Conservation (phyloP, 2,113 vertebrate genomes). For the Cathartes aura region DNA sequence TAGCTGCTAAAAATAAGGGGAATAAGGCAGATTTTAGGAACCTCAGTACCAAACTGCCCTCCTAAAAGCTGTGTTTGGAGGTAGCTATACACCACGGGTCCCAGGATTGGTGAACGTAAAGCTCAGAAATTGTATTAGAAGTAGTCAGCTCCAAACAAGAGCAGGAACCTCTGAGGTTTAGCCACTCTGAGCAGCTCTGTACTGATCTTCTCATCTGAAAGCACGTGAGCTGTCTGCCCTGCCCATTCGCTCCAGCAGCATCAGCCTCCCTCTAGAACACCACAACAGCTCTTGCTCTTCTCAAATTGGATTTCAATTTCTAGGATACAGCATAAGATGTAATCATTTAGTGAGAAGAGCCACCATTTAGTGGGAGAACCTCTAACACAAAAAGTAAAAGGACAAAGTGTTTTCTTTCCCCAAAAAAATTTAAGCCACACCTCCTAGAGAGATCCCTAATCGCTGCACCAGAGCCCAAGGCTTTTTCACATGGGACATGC, state of each 20-base stretch:
- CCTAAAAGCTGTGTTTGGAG: background rate
- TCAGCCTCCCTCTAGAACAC: background rate
- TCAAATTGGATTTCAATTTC: background rate
- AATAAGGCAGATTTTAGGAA: background rate
- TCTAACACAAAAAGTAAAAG: background rate
- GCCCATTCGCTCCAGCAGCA: background rate
- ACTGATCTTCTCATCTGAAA: background rate
- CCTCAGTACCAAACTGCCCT: background rate
- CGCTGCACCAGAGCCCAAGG: background rate
- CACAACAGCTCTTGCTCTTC: background rate
- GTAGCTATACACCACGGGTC: background rate
- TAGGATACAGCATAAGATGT: background rate
- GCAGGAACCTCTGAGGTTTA: background rate
- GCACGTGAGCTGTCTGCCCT: background rate
- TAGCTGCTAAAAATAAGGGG: background rate
- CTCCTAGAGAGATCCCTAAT: background rate
- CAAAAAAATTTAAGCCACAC: background rate
- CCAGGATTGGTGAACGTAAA: background rate
- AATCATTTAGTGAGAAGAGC: background rate
- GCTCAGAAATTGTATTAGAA: background rate
- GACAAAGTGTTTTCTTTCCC: background rate
- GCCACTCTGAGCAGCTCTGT: background rate
- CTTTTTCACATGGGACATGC: background rate
- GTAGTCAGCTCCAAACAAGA: background rate
- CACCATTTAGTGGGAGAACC: background rate